Evolutionary conservation across 2,113 vertebrate genomes (phyloP).

Genomic region (Nyctibius bracteatus): DNA sequence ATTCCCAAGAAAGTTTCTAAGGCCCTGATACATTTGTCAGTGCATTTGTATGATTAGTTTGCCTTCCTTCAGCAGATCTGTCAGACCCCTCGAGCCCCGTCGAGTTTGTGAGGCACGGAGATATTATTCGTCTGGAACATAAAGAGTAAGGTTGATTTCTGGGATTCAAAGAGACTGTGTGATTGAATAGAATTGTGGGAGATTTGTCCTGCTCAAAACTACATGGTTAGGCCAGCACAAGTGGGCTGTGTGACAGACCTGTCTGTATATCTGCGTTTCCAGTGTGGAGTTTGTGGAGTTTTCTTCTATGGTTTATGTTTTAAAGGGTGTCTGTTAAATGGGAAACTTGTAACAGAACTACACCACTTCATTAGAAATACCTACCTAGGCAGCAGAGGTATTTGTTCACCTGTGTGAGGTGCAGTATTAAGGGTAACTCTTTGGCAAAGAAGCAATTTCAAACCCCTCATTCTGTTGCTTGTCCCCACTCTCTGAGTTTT

Average conservation of each 20-base stretch:
- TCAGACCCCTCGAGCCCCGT: constrained; percentile 73
- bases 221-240: neutral
- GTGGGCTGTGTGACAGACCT: neutral
- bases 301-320: neutral
- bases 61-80: constrained; percentile 61
- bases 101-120: constrained; percentile 86
- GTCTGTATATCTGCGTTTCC: neutral
- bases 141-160: constrained; percentile 79
- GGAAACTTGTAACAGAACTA: neutral
- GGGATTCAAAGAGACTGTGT: neutral
- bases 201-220: neutral
- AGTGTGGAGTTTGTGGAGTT: neutral
- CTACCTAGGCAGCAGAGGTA: neutral
- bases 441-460: neutral
- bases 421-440: neutral
- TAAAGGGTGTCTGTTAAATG: neutral
- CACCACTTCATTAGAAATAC: neutral
- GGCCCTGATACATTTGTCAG: neutral
- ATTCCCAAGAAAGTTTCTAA: neutral
- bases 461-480: neutral
- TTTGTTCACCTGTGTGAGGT: neutral
- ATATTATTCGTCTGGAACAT: constrained; percentile 84
- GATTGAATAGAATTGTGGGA: neutral
- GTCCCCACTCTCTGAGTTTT: neutral
- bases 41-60: neutral